Conservation (phyloP, 2,888 invertebrate species). For the Auanema sp. region DNA sequence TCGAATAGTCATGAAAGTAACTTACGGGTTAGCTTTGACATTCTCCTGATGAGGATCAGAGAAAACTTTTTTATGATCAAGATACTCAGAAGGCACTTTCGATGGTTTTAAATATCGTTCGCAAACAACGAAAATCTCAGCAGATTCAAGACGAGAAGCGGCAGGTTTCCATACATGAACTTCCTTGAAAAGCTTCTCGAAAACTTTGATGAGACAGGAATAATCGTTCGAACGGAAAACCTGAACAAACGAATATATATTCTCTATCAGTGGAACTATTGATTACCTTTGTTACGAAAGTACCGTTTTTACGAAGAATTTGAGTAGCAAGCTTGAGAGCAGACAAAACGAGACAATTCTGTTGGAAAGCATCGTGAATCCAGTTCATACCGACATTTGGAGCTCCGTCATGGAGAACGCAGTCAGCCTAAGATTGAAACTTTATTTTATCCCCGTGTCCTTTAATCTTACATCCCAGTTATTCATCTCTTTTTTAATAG, state of each 20-base stretch:
- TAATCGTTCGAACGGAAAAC: slow-evolving; percentile 91
- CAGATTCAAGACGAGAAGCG: slow-evolving; percentile 95
- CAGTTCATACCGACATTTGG: slow-evolving; percentile 94
- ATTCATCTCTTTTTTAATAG: slow-evolving; percentile 57
- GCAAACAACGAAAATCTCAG: slow-evolving; percentile 98
- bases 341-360: slow-evolving; percentile 75
- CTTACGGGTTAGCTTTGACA: slow-evolving; percentile 45
- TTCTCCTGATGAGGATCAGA: slow-evolving; percentile 65
- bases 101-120: slow-evolving; percentile 87
- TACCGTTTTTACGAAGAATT: slow-evolving; percentile 85
- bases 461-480: slow-evolving; percentile 62
- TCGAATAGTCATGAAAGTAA: not conserved
- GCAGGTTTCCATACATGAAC: slow-evolving; percentile 98
- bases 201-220: slow-evolving; percentile 87
- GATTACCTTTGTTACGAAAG: slow-evolving; percentile 95
- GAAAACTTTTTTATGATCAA: slow-evolving; percentile 91
- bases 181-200: slow-evolving; percentile 91
- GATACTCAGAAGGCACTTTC: slow-evolving; percentile 78
- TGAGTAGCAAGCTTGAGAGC: slow-evolving; percentile 88
- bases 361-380: slow-evolving; percentile 94
- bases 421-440: slow-evolving; percentile 92
- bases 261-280: not conserved
- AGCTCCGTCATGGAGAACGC: slow-evolving; percentile 94
- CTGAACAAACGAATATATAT: slow-evolving; percentile 17
- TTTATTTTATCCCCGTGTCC: slow-evolving; percentile 78